phyloP scores from a whole-genome alignment of 1,140 invertebrate genomes.

The Augochlora pura region DNA sequence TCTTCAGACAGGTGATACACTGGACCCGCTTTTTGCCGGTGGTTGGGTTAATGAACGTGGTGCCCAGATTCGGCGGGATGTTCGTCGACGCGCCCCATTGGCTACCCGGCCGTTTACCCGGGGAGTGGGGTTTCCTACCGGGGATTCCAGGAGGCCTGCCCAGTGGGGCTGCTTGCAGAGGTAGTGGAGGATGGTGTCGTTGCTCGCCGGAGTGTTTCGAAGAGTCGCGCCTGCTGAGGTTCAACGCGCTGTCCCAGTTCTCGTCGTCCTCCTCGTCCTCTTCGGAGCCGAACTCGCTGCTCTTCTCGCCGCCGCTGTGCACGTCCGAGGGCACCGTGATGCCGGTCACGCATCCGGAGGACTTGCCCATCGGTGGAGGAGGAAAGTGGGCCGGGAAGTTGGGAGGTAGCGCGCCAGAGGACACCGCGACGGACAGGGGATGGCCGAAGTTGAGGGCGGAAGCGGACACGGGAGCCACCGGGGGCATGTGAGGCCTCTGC shows the following conservation, averaged over 20 bases:
- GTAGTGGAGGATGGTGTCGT: conserved; percentile 73
- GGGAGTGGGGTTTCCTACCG: conserved; percentile 90
- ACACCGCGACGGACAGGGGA: conserved; percentile 72
- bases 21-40: conserved; percentile 98
- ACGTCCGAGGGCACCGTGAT: conserved; percentile 62
- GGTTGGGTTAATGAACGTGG: conserved; percentile 94
- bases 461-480: conserved; percentile 74
- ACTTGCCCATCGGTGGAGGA: conserved; percentile 70
- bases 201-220: conserved; percentile 77
- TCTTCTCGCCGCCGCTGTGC: conserved; percentile 73
- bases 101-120: conserved; percentile 86
- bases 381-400: conserved; percentile 75
- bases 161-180: conserved; percentile 66
- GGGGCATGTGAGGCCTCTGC: conserved; percentile 72
- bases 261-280: conserved; percentile 85
- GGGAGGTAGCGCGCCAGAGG: conserved; percentile 73
- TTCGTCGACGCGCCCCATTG: conserved; percentile 90
- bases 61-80: conserved; percentile 92
- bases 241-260: conserved; percentile 85
- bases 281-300: conserved; percentile 82
- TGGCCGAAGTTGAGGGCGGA: conserved; percentile 74
- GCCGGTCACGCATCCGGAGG: conserved; percentile 63
- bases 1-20: conserved; percentile 98
- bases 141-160: conserved; percentile 80
- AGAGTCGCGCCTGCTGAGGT: conserved; percentile 82